Conservation (phyloP, 2,113 vertebrate genomes). For the Speoplatyrhinus poulsoni region DNA sequence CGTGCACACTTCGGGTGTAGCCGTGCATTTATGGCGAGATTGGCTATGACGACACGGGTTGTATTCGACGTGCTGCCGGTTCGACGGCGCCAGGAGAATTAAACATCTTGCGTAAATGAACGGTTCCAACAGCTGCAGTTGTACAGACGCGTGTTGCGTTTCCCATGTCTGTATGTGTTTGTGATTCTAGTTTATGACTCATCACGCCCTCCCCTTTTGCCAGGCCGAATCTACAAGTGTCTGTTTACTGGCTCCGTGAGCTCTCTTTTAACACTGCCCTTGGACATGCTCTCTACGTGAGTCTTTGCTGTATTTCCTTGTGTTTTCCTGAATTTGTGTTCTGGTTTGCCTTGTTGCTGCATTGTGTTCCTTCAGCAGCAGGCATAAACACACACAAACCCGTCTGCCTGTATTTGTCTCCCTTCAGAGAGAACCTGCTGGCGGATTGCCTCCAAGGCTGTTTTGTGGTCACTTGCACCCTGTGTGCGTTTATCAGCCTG, state of each 20-base stretch:
- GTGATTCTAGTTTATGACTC: neutral
- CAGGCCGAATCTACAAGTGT: constrained; percentile 99
- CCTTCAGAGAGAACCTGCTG: constrained; percentile 92
- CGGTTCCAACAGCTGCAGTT: neutral
- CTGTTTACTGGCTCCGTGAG: constrained; percentile 99
- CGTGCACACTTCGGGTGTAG: neutral
- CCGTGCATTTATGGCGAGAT: neutral
- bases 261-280: constrained; percentile 96
- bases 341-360: neutral
- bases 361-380: neutral
- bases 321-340: neutral
- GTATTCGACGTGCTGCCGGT: constrained; percentile 9
- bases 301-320: constrained; percentile 55
- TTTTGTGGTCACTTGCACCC: constrained; percentile 96
- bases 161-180: neutral
- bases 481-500: constrained; percentile 97
- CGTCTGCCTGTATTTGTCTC: constrained; percentile 23
- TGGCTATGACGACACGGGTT: constrained; percentile 1
- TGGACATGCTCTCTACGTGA: constrained; percentile 99
- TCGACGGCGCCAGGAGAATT: constrained; percentile 18
- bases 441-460: constrained; percentile 98
- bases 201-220: constrained; percentile 8
- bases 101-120: neutral
- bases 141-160: neutral
- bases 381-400: neutral